Conservation (phyloP, 2,113 vertebrate species). For the Eidolon helvum region DNA sequence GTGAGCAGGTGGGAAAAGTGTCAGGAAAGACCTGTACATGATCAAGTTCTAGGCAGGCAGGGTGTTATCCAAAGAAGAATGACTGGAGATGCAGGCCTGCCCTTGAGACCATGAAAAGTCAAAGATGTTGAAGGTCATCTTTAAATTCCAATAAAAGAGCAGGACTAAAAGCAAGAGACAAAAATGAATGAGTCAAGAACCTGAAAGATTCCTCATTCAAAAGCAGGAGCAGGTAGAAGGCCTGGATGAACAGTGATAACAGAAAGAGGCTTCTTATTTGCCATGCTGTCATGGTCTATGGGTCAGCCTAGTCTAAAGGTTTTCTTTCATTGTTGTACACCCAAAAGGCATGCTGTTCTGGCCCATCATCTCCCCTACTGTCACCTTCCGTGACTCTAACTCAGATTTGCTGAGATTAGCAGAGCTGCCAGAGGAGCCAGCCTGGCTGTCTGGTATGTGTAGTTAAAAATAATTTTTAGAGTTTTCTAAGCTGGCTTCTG, state of each 20-base stretch:
- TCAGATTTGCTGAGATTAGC: slow-evolving; percentile 66
- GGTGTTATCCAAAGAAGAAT: neutral
- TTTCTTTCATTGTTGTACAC: neutral
- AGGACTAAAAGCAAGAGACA: neutral
- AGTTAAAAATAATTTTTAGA: slow-evolving; percentile 71
- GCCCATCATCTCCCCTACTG: neutral
- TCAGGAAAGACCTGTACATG: neutral
- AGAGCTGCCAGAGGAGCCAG: slow-evolving; percentile 54
- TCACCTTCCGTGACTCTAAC: slow-evolving; percentile 38
- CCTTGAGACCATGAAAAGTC: neutral
- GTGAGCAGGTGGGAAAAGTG: neutral
- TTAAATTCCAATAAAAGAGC: neutral
- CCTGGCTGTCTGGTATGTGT: slow-evolving; percentile 46
- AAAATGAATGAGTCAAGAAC: neutral
- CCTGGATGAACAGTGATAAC: neutral
- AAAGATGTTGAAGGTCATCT: neutral
- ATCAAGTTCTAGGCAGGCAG: neutral
- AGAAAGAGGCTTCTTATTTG: neutral
- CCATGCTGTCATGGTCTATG: neutral
- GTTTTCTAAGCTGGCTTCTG: slow-evolving; percentile 53
- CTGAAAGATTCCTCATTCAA: neutral
- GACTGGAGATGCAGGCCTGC: neutral
- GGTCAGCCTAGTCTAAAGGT: neutral
- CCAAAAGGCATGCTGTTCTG: neutral
- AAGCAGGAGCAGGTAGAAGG: neutral